Percentiles rank a stretch among this genome's conserved stretches.
Conservation (phyloP, 2,797 vertebrate genomes). For the Eurystomus glaucurus region DNA sequence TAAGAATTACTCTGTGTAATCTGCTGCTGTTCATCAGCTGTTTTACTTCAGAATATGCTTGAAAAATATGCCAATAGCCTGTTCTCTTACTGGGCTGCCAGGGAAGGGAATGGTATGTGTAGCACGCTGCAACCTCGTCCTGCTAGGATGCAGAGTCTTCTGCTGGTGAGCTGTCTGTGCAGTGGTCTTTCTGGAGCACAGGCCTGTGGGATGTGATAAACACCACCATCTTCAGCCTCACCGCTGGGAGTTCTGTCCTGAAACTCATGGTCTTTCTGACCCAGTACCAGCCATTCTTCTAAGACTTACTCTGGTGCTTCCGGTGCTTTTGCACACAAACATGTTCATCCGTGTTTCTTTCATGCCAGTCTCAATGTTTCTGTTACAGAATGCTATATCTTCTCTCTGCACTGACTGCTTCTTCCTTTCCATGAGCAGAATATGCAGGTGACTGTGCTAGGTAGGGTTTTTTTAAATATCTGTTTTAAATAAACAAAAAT, state of each 20-base stretch:
- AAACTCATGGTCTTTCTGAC: not conserved
- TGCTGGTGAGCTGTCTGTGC: not conserved
- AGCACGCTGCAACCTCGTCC: fast-evolving
- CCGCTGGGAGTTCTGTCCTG: not conserved
- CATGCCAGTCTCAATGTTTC: not conserved
- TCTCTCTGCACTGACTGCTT: not conserved
- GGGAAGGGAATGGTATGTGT: not conserved
- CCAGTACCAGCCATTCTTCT: not conserved
- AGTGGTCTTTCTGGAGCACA: fast-evolving
- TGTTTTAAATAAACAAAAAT: not conserved
- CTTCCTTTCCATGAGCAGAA: not conserved
- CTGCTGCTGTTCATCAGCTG: not conserved
- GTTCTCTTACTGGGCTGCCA: not conserved
- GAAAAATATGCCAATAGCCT: not conserved
- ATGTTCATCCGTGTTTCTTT: not conserved
- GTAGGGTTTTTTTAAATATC: not conserved
- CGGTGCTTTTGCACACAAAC: not conserved
- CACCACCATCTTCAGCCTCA: not conserved
- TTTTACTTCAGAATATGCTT: not conserved
- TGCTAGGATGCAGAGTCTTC: not conserved
- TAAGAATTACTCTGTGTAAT: not conserved
- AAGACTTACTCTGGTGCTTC: not conserved
- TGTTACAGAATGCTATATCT: not conserved
- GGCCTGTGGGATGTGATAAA: not conserved
- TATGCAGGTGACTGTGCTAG: not conserved